Base-by-base conservation (phyloP, 2,888 invertebrate genomes). In the Dorcus parallelipipedus region DNA sequence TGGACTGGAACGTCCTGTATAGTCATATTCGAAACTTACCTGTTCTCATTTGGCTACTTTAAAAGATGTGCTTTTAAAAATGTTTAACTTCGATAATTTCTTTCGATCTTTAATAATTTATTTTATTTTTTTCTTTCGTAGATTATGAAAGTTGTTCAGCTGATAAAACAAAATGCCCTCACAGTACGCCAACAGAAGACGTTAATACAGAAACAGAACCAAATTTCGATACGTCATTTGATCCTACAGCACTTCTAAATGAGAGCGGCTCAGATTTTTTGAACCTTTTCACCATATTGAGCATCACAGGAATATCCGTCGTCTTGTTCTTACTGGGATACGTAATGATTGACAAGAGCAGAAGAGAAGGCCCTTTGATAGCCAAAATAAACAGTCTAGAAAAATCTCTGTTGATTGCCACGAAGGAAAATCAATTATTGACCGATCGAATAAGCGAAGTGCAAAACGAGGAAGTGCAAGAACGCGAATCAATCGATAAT, bases 341-440 rank as follows among this genome's bases (percentile, higher is more conserved):
- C 77, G 88, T 91, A 74, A 87, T 88, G 67, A 85, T 91, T 61
- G 91, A 91, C 76, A 90, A 88, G 71, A 86, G 82, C 68, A 84
- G 87, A 63, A 84, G 87, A 69, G 91, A 91, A 71, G 83, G 85
- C 49, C 83, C 84, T 52, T 80, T 92, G 38, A 84, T 93, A 55
- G 86, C 85, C 0, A 89, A 82, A 71, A 82, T 88, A 49, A 88
- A 88, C 73, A 77, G 83, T 57, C 73, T 88, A 49, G 86, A 88
- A 69, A 83, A 85, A 66, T 83, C 84, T 64, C 74, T 87, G 60
- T 72, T 87, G 63, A 79, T 86, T 39, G 73, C 82, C 0, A 77
- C 80, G 26, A 82, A 88, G 80, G 89, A 89, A 78, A 86, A 86
- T 70, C 81, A 84, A 66, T 81, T 86, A 67, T 79, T 88, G 9